Evolutionary conservation across 2,888 invertebrate genomes (phyloP).

Genomic region (Pardosa pseudoannulata): DNA sequence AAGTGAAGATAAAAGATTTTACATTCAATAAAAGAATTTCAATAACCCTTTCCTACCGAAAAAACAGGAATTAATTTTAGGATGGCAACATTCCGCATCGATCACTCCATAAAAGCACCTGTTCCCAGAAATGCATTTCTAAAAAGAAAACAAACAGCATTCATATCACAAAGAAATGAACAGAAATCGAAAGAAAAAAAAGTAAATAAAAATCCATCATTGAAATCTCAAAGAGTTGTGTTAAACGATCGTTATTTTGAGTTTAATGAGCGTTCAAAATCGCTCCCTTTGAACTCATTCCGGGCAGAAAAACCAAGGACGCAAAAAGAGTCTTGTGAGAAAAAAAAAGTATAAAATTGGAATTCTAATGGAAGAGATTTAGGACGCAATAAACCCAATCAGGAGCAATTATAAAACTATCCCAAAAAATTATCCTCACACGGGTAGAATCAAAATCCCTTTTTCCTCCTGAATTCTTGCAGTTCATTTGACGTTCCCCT

Average conservation of each 20-base stretch:
- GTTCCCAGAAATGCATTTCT: too few species aligned
- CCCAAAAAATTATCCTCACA: constrained; percentile 3
- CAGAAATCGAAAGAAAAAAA: too few species aligned
- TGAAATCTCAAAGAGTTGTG: neutral
- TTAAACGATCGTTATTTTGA: neutral
- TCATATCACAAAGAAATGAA: too few species aligned
- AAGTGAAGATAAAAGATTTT: too few species aligned
- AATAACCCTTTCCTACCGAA: too few species aligned
- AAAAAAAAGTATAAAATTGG: neutral
- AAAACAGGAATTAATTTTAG: too few species aligned
- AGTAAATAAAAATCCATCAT: neutral
- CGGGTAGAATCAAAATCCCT: neutral
- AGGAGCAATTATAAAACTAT: constrained; percentile 13
- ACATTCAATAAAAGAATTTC: too few species aligned
- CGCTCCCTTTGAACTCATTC: neutral
- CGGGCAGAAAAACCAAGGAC: neutral
- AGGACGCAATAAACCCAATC: neutral
- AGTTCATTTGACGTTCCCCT: neutral
- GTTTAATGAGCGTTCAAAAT: neutral
- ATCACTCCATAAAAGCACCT: too few species aligned
- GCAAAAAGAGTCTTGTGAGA: neutral
- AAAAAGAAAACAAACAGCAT: too few species aligned
- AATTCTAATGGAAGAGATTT: neutral
- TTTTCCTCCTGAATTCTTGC: neutral
- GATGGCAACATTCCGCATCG: too few species aligned